Base-by-base conservation (phyloP, 2,888 invertebrate genomes). In the Xestia c-nigrum region DNA sequence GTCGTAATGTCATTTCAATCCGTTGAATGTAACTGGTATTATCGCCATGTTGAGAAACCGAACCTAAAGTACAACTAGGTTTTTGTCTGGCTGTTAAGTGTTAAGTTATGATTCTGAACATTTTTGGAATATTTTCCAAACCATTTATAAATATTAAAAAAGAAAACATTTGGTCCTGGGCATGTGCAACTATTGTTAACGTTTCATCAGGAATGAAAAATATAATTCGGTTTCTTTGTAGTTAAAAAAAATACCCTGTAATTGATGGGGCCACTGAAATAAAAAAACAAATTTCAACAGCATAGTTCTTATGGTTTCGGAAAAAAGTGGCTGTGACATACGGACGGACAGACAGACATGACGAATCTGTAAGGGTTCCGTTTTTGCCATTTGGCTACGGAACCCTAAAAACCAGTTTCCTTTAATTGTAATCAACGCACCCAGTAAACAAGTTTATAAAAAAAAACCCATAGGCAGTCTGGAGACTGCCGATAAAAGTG, bases 1-100 rank as follows among this genome's bases (percentile, higher is more conserved):
- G 47, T 78, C 57, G 84, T 67, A 52, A 71, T 68, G 6, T 47
- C 21, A 68, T 78, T 71, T 31, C 5, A 68, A 64, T 83, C 66
- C 9, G 50, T 46, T 67, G 63, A 38, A 38, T 65, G 69, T 40
- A 68, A 78, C 67, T 59, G 63, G 61, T 78, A 65, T 19, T 81
- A 83, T 70, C 40, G 19, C 14, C 10, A 76, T 40, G 5, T 76
- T 76, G 21, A 10, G 21, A 55, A 66, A 78, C 38, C 5, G 43
- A 67, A 52, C 43, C 24, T 46, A 38, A 78, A 66, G 47, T 76
- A 47, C 40, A 16, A 65, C 52, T 52, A n/a, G 40, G 9, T 7
- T 66, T 72, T 61, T 3, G 24, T 38, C 31, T 38, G n/a, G 2
- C 16, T 78, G 21, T 16, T n/a, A 19, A n/a, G 40, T 40, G 21